Percentiles rank a stretch among this genome's conserved stretches.
Evolutionary conservation across 2,113 vertebrate genomes (phyloP).

Genomic region (Glaucidium brasilianum): DNA sequence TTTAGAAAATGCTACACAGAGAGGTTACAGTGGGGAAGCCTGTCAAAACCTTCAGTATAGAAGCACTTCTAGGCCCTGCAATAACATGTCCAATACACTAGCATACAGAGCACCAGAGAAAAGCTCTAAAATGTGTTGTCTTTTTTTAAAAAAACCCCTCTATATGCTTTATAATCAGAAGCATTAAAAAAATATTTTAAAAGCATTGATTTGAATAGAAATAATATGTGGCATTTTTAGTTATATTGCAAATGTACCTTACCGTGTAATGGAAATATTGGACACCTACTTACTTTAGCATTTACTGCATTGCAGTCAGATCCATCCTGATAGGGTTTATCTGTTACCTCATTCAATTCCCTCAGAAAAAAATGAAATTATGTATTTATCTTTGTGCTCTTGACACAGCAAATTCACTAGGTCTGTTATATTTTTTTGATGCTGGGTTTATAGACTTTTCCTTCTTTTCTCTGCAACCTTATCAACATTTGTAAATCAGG

Average conservation of each 20-base stretch:
- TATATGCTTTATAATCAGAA: not conserved
- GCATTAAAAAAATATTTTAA: not conserved
- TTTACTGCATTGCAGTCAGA: not conserved
- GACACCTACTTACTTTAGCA: not conserved
- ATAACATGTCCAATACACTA: not conserved
- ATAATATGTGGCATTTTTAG: not conserved
- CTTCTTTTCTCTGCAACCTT: not conserved
- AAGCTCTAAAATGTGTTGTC: not conserved
- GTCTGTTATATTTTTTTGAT: not conserved
- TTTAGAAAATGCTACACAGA: not conserved
- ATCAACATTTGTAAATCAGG: not conserved
- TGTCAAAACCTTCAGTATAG: not conserved
- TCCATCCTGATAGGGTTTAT: not conserved
- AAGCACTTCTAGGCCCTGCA: not conserved
- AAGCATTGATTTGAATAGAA: not conserved
- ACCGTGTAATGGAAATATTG: not conserved
- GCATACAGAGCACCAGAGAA: not conserved
- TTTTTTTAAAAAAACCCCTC: too few relatives aligned
- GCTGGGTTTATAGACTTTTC: not conserved
- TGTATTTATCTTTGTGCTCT: not conserved
- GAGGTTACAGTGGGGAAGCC: not conserved
- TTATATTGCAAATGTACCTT: not conserved
- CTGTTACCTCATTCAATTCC: not conserved
- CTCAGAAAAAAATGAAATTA: constrained; percentile 13
- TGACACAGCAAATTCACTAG: not conserved